Base-by-base conservation (phyloP, 35 echinoderm and acorn worm species). In the Eucidaris tribuloides region DNA sequence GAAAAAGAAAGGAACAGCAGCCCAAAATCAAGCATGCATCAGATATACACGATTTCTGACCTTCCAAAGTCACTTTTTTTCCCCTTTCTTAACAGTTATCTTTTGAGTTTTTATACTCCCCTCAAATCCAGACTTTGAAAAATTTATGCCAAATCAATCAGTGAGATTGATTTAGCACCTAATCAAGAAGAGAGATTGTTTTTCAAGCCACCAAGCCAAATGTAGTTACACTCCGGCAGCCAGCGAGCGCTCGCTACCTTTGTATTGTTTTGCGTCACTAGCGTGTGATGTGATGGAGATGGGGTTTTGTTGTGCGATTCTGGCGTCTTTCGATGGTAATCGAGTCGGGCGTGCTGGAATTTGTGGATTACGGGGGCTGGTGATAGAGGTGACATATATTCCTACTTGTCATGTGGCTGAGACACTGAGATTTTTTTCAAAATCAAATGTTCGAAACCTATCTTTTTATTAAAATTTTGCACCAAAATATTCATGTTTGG, bases 151-250 rank as follows among this genome's bases (percentile, higher is more conserved):
- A 36, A n/a, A 18, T 74, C 68, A 74, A 27, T 74, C 68, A 74
- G 24, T 74, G 68, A n/a, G 68, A 43, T 74, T 7, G 24, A n/a
- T 33, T 44, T 74, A 33, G 44, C 68, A 74, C 68, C 68, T 74
- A 74, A 74, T 74, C 68, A 74, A 35, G 41, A 40, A 74, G 24
- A 24, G 68, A 44, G 68, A 74, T 74, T 74, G 68, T 74, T 74
- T 74, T 74, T 20, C 68, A 74, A 74, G 68, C 68, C 68, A 44
- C 35, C 44, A 40, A 74, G 68, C 68, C 44, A 74, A 74, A 74
- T 74, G 68, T 74, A 74, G 38, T 74, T 74, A 74, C 37, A 74
- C 68, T 40, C 5, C 28, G 61, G 7, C 30, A 7, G 13, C 25
- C 30, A 13, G 13, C 25, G 13, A 13, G 13, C 11, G 13, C 62